Evolutionary conservation across 2,113 vertebrate genomes (phyloP).

Genomic region (Anguilla rostrata): DNA sequence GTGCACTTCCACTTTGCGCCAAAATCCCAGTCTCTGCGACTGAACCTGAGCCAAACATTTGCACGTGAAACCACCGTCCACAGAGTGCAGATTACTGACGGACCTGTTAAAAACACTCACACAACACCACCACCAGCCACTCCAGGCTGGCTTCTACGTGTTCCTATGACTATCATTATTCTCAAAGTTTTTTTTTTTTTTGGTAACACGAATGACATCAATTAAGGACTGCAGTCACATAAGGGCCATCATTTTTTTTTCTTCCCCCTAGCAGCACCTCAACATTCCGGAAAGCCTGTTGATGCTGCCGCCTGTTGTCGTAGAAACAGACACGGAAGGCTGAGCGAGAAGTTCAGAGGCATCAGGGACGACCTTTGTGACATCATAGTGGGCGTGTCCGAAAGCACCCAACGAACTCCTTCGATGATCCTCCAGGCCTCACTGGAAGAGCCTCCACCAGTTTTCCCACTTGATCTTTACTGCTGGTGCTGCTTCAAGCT

Average conservation of each 20-base stretch:
- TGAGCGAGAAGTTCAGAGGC: not conserved
- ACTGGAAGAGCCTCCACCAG: not conserved
- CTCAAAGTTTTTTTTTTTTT: conserved; percentile 40
- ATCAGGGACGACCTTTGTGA: not conserved
- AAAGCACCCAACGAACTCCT: not conserved
- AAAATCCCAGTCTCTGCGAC: not conserved
- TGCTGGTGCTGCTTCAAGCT: conserved; percentile 51
- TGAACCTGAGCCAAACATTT: not conserved
- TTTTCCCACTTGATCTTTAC: conserved; percentile 28
- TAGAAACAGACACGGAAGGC: not conserved
- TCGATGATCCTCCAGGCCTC: not conserved
- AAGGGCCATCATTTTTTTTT: not conserved
- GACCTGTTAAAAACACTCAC: conserved; percentile 33
- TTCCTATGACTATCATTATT: conserved; percentile 55
- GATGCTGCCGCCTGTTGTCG: not conserved
- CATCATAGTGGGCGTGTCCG: not conserved
- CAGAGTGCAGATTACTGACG: not conserved
- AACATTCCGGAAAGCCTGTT: not conserved
- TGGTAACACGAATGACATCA: conserved; percentile 61
- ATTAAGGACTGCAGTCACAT: not conserved
- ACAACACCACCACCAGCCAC: conserved; percentile 23
- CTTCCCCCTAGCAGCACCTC: not conserved
- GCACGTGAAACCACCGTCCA: not conserved
- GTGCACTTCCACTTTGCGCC: not conserved
- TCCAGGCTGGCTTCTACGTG: conserved; percentile 36